These are phyloP conservation scores for Ceyx margarethae DNA, from an alignment of 2,113 vertebrate species.

Conservation along the genomic window DNA sequence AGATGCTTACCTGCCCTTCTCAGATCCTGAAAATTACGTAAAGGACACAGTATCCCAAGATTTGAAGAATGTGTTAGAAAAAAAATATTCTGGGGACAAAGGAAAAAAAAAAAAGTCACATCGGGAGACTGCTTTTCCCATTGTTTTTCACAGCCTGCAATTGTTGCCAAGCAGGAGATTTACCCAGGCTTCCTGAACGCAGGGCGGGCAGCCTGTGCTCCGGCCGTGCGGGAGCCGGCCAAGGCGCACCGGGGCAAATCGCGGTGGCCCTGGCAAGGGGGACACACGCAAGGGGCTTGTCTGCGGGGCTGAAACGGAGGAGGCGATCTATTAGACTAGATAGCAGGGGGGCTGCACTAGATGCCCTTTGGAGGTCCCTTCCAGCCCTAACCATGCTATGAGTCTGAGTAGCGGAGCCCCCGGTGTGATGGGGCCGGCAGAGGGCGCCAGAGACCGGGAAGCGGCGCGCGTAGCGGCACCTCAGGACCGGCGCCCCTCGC, in stretches of 20 bases:
- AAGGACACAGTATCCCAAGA: background rate
- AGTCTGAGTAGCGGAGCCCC: too few relatives aligned
- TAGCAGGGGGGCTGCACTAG: too few relatives aligned
- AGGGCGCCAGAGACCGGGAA: too few relatives aligned
- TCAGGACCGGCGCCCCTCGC: too few relatives aligned
- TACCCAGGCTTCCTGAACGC: background rate
- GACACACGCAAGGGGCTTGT: background rate
- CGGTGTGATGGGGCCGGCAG: too few relatives aligned
- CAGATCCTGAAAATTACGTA: background rate
- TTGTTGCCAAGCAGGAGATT: background rate
- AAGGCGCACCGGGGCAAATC: accelerated
- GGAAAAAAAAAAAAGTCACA: background rate
- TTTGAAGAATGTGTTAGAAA: background rate
- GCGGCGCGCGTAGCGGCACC: too few relatives aligned
- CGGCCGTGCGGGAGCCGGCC: background rate
- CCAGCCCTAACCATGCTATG: too few relatives aligned
- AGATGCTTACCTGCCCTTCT: background rate
- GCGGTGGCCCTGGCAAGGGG: accelerated
- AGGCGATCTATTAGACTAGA: too few relatives aligned
- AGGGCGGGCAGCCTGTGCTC: background rate
- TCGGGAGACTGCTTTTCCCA: background rate
- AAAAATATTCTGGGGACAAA: background rate
- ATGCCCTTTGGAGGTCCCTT: too few relatives aligned
- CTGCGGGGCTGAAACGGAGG: background rate
- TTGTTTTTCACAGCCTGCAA: background rate